Conservation (phyloP, 2,888 invertebrate species). For the Perizoma flavofasciatum region DNA sequence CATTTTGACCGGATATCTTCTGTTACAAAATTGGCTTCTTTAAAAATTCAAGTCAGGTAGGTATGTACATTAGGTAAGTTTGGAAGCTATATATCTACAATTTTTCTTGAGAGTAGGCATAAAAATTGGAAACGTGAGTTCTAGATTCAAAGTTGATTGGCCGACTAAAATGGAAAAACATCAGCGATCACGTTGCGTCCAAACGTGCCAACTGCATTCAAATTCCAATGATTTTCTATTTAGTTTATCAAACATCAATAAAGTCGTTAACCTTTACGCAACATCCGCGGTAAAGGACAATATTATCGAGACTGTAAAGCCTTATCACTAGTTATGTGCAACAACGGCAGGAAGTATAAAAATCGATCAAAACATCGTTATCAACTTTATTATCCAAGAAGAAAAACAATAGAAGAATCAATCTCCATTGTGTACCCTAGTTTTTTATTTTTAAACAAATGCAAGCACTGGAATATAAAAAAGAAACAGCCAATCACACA, state of each 20-base stretch:
- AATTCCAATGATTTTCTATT: slow-evolving; percentile 20
- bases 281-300: slow-evolving; percentile 33
- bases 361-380: slow-evolving; percentile 60
- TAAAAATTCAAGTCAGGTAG: slow-evolving; percentile 29
- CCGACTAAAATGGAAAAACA: slow-evolving; percentile 45
- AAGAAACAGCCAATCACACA: slow-evolving; percentile 45
- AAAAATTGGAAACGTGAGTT: slow-evolving; percentile 25
- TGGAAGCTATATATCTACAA: no score
- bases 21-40: slow-evolving; percentile 64
- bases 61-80: neutral
- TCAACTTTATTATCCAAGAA: slow-evolving; percentile 58
- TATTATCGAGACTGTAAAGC: slow-evolving; percentile 36
- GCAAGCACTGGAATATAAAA: slow-evolving; percentile 46
- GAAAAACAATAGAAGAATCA: slow-evolving; percentile 74
- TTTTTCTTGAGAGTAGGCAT: no score
- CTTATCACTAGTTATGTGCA: slow-evolving; percentile 49
- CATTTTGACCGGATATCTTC: slow-evolving; percentile 62
- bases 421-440: slow-evolving; percentile 65
- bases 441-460: slow-evolving; percentile 56
- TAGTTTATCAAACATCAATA: slow-evolving; percentile 28
- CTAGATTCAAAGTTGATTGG: slow-evolving; percentile 32
- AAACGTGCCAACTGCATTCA: slow-evolving; percentile 42
- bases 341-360: slow-evolving; percentile 69
- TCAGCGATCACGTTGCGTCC: slow-evolving; percentile 54
- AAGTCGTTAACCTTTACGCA: slow-evolving; percentile 47